Evolutionary conservation across 2,888 invertebrate genomes (phyloP).

Genomic region (Cheilosia variabilis): DNA sequence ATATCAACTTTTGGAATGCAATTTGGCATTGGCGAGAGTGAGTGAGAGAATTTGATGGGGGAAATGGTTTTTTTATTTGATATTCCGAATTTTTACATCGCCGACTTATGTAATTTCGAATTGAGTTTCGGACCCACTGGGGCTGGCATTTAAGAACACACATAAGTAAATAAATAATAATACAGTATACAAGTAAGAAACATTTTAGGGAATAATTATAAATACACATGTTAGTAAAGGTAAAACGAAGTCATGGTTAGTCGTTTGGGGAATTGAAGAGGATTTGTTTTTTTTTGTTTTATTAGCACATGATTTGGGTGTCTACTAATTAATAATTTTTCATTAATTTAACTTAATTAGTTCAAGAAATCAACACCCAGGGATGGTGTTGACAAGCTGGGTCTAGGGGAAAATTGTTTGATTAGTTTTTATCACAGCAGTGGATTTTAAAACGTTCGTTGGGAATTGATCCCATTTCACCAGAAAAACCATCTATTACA

Average conservation of each 20-base stretch:
- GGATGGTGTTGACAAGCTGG: too few relatives aligned
- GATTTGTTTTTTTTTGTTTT: neutral
- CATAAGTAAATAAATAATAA: slow-evolving; percentile 45
- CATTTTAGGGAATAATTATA: slow-evolving; percentile 74
- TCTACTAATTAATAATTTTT: too few relatives aligned
- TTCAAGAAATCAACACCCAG: too few relatives aligned
- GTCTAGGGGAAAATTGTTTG: too few relatives aligned
- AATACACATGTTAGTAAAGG: slow-evolving; percentile 46
- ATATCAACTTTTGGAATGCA: neutral
- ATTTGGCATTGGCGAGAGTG: neutral
- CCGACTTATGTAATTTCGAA: neutral
- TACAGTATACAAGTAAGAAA: slow-evolving; percentile 65
- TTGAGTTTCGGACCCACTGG: neutral
- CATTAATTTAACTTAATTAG: too few relatives aligned
- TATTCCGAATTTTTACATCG: neutral
- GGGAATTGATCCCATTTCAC: too few relatives aligned
- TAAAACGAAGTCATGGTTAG: slow-evolving; percentile 12
- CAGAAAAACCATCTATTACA: too few relatives aligned
- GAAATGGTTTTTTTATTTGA: neutral
- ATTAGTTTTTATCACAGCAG: too few relatives aligned
- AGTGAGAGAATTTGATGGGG: neutral
- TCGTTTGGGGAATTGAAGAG: neutral
- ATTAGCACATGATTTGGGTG: neutral
- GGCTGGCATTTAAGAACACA: slow-evolving; percentile 62
- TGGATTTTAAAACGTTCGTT: too few relatives aligned